These are phyloP conservation scores for Apis florea DNA, from an alignment of 1,140 invertebrate genomes.

Conservation along the genomic window DNA sequence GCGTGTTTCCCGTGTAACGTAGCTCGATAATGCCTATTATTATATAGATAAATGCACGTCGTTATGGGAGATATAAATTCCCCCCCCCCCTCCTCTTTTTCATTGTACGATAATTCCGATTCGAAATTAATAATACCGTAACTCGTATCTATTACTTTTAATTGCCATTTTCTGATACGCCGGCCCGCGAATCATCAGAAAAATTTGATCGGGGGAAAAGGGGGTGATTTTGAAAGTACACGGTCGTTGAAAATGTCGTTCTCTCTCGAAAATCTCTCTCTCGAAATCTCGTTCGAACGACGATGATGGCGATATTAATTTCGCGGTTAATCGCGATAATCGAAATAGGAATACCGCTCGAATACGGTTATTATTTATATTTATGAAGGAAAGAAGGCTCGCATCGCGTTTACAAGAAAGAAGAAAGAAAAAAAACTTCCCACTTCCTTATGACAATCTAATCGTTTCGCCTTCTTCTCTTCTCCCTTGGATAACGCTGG, in stretches of 20 bases:
- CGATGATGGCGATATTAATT: too few species aligned
- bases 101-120: background rate
- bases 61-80: background rate
- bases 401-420: background rate
- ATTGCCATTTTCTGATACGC: too few species aligned
- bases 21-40: background rate
- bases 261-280: too few species aligned
- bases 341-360: constrained; percentile 19
- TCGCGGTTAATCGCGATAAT: background rate
- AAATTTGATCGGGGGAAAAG: too few species aligned
- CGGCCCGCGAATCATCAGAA: too few species aligned
- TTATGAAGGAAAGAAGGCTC: constrained; percentile 4
- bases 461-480: constrained; percentile 27
- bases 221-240: too few species aligned
- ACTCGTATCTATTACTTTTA: too few species aligned
- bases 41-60: background rate
- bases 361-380: constrained; percentile 9
- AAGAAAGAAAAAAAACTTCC: background rate
- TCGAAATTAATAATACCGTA: background rate
- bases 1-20: background rate
- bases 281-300: too few species aligned
- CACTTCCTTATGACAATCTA: constrained; percentile 33
- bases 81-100: too few species aligned
- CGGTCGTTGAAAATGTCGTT: too few species aligned
- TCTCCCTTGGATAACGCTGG: background rate